phyloP scores from a whole-genome alignment of 37 sponge, comb jelly and placozoan genomes.

The Halichondria panicea region DNA sequence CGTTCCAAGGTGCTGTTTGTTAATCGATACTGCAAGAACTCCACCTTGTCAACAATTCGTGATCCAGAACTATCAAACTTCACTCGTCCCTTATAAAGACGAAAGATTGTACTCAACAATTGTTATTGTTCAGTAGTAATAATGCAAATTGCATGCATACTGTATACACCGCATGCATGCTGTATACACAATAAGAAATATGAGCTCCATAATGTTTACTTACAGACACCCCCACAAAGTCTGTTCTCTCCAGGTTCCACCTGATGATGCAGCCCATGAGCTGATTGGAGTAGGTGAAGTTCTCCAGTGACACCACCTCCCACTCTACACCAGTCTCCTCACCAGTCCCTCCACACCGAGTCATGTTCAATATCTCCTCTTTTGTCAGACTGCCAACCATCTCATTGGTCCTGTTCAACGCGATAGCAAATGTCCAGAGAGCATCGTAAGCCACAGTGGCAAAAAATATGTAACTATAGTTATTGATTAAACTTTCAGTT shows the following conservation, averaged over 20 bases:
- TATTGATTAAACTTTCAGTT: too few relatives aligned
- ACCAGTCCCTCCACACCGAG: neutral
- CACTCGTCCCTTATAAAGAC: conserved; percentile 10
- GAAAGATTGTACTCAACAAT: too few relatives aligned
- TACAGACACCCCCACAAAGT: conserved; percentile 22
- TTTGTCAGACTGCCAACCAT: neutral
- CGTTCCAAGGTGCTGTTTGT: neutral
- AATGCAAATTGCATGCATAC: too few relatives aligned
- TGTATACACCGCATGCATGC: too few relatives aligned
- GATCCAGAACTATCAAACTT: conserved; percentile 26
- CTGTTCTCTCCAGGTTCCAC: conserved; percentile 3
- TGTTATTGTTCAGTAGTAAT: neutral
- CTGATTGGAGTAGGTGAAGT: conserved; percentile 12
- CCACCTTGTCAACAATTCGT: neutral
- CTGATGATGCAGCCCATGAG: conserved; percentile 20
- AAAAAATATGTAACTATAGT: too few relatives aligned
- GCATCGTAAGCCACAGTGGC: conserved; percentile 19
- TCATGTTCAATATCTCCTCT: neutral
- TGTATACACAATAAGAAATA: too few relatives aligned
- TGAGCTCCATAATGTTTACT: too few relatives aligned
- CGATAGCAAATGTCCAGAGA: conserved; percentile 19
- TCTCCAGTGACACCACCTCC: conserved; percentile 23
- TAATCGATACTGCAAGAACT: conserved; percentile 1
- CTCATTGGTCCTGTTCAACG: conserved; percentile 4
- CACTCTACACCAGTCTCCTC: too few relatives aligned